A percentile compares a stretch with the other conserved stretches of the same genome.
These are phyloP conservation scores for Gastracanthus pulcherrimus DNA, from an alignment of 2,888 invertebrate species.

Conservation along the genomic window DNA sequence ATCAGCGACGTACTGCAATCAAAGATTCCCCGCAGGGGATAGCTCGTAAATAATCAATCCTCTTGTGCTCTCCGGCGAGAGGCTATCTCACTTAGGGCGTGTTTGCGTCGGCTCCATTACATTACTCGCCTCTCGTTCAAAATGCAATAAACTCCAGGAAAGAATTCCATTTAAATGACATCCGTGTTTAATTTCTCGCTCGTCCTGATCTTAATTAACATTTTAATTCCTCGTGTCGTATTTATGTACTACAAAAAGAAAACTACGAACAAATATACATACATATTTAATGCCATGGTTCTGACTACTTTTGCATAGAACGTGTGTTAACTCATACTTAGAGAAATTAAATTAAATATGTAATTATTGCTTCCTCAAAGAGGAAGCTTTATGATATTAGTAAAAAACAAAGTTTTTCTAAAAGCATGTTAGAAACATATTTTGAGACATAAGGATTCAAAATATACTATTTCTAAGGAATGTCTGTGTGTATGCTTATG, in stretches of 20 bases:
- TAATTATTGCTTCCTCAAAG: no score
- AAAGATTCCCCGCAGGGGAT: conserved; percentile 60
- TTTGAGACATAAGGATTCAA: no score
- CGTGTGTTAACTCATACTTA: no score
- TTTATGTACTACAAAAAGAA: background rate
- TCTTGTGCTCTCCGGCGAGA: conserved; percentile 43
- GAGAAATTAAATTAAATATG: no score
- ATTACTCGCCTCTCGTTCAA: conserved; percentile 24
- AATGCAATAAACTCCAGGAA: conserved; percentile 17
- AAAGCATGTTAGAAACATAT: no score
- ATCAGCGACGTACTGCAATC: conserved; percentile 65
- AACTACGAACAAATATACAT: no score
- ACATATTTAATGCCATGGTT: no score
- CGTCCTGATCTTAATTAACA: background rate
- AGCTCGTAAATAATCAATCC: conserved; percentile 61
- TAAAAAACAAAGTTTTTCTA: no score
- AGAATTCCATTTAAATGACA: background rate
- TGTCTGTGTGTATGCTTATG: no score
- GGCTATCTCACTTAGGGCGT: conserved; percentile 19
- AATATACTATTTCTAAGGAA: no score
- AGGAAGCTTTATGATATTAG: no score
- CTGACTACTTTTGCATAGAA: no score
- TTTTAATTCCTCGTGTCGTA: background rate
- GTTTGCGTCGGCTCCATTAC: conserved; percentile 27
- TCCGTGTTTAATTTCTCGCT: background rate